Evolutionary conservation across 2,888 invertebrate genomes (phyloP).

Genomic region (Eupithecia subumbrata): DNA sequence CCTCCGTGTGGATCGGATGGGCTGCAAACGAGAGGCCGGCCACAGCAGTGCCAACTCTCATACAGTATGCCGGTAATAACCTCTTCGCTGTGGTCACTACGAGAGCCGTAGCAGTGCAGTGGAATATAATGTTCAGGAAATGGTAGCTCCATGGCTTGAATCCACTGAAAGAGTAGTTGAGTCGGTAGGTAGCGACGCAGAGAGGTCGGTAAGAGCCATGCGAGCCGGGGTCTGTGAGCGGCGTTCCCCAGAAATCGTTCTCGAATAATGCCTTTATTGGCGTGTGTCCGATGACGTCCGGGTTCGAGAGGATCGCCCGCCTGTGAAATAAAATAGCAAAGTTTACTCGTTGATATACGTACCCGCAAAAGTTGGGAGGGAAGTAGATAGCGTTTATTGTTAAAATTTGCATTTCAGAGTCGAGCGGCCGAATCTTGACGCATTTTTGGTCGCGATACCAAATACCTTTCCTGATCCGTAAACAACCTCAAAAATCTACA

Average conservation of each 20-base stretch:
- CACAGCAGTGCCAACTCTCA: conserved; percentile 87
- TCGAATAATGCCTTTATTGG: conserved; percentile 92
- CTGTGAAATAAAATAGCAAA: conserved; percentile 84
- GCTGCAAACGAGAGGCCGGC: conserved; percentile 95
- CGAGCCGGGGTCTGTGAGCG: conserved; percentile 95
- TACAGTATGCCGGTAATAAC: conserved; percentile 86
- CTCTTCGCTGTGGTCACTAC: conserved; percentile 91
- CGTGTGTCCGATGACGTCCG: conserved; percentile 93
- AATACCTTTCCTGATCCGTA: conserved; percentile 4
- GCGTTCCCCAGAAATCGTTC: conserved; percentile 99
- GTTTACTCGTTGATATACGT: conserved; percentile 45
- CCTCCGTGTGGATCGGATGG: conserved; percentile 98
- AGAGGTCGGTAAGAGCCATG: conserved; percentile 98
- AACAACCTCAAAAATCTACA: conserved; percentile 2
- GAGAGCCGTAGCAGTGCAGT: conserved; percentile 92
- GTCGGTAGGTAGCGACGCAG: conserved; percentile 93
- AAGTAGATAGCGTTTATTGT: conserved; percentile 34
- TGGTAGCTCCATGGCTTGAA: conserved; percentile 94
- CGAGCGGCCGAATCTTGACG: conserved; percentile 23
- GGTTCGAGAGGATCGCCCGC: conserved; percentile 97
- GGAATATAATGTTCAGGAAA: conserved; percentile 92
- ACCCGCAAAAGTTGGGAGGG: conserved; percentile 29
- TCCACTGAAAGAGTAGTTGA: conserved; percentile 91
- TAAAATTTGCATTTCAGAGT: conserved; percentile 32
- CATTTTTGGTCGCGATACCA: conserved; percentile 15